Evolutionary conservation across 2,797 vertebrate genomes (phyloP).

Genomic region (Sebastes hubbsi): DNA sequence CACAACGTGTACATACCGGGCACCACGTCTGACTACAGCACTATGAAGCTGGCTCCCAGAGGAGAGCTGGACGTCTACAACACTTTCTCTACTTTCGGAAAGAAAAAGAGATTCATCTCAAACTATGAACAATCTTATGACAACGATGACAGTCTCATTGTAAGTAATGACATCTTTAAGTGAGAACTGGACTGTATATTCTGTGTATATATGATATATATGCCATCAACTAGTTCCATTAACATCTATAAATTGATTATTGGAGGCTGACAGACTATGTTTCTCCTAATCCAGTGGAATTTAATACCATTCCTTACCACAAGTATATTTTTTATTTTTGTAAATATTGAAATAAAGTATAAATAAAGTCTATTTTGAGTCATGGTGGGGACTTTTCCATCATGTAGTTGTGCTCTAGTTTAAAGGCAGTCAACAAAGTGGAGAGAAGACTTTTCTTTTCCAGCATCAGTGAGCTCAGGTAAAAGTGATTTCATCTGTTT

Average conservation of each 20-base stretch:
- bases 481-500: slow-evolving; percentile 8
- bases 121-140: slow-evolving; percentile 79
- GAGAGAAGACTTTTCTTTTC: neutral
- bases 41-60: slow-evolving; percentile 80
- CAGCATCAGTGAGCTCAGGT: slow-evolving; percentile 7
- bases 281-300: neutral
- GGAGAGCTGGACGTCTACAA: slow-evolving; percentile 86
- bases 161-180: slow-evolving; percentile 81
- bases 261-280: neutral
- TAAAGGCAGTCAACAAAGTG: neutral
- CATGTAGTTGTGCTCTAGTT: neutral
- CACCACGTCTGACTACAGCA: slow-evolving; percentile 82
- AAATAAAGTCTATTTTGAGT: slow-evolving; percentile 16
- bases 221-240: neutral
- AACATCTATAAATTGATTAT: neutral
- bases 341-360: slow-evolving; percentile 23
- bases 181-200: slow-evolving; percentile 10
- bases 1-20: slow-evolving; percentile 92
- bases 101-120: slow-evolving; percentile 87
- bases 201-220: neutral
- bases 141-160: slow-evolving; percentile 76
- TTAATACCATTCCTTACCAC: neutral
- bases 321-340: slow-evolving; percentile 21
- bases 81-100: slow-evolving; percentile 93
- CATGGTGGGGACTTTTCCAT: neutral